phyloP scores from a whole-genome alignment of 2,113 vertebrate genomes.

The Nicator chloris region DNA sequence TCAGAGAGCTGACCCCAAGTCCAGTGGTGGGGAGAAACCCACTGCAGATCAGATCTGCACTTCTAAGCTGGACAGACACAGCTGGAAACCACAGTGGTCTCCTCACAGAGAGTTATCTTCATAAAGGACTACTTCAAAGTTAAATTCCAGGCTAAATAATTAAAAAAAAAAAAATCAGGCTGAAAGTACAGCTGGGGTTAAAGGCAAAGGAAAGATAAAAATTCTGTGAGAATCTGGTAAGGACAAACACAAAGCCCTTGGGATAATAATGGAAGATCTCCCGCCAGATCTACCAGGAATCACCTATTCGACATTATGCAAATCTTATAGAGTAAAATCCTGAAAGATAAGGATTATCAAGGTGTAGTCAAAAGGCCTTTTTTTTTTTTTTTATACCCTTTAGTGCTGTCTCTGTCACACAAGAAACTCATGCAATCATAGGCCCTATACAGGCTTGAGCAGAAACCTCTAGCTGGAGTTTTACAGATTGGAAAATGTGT shows the following conservation, averaged over 20 bases:
- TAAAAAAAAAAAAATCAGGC: not conserved
- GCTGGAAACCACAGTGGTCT: not conserved
- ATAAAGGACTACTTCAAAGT: not conserved
- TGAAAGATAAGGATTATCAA: not conserved
- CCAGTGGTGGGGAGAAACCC: not conserved
- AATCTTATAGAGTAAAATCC: not conserved
- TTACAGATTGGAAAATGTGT: not conserved
- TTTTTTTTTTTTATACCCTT: not conserved
- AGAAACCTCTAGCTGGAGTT: not conserved
- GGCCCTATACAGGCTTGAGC: not conserved
- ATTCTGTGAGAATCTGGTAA: not conserved
- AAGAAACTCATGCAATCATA: rapidly evolving
- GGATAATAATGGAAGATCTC: not conserved
- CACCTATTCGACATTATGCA: not conserved
- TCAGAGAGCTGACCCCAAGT: not conserved
- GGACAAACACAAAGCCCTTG: not conserved
- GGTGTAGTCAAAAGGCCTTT: not conserved
- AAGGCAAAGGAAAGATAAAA: not conserved
- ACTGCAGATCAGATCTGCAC: not conserved
- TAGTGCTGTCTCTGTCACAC: not conserved
- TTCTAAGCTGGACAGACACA: not conserved
- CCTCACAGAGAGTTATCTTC: not conserved
- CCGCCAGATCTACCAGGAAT: not conserved
- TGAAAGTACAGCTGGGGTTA: not conserved
- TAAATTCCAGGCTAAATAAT: not conserved